These are phyloP conservation scores for Mesorhabditis spiculigera DNA, from an alignment of 2,888 invertebrate species.

Conservation along the genomic window DNA sequence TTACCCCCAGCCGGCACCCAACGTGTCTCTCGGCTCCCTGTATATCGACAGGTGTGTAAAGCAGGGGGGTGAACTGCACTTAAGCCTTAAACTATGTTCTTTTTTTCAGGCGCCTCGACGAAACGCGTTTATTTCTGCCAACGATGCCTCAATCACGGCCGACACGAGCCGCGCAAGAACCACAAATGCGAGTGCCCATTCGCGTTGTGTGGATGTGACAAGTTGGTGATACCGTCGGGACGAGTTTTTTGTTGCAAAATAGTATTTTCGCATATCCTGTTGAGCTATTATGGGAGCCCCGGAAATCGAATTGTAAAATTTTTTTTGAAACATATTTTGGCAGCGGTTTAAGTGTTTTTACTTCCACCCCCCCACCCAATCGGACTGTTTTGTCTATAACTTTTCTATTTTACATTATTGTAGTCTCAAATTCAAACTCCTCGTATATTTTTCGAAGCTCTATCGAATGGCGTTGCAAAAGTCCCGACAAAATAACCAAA, in stretches of 20 bases:
- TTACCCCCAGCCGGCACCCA: too few relatives aligned
- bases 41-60: too few relatives aligned
- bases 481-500: too few relatives aligned
- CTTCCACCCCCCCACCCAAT: constrained; percentile 1
- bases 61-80: too few relatives aligned
- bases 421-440: background rate
- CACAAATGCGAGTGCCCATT: constrained; percentile 51
- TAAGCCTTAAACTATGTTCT: too few relatives aligned
- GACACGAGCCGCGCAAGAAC: constrained; percentile 47
- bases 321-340: constrained; percentile 17
- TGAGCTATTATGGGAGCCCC: background rate
- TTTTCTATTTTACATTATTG: background rate
- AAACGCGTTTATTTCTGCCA: constrained; percentile 56
- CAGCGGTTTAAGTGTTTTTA: constrained; percentile 24
- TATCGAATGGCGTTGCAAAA: too few relatives aligned
- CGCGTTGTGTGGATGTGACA: constrained; percentile 41
- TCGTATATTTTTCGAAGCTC: constrained; percentile 6
- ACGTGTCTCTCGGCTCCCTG: too few relatives aligned
- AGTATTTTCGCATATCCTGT: background rate
- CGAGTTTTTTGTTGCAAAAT: constrained; percentile 14
- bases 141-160: constrained; percentile 52
- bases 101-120: background rate
- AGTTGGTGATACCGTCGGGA: constrained; percentile 44
- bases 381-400: constrained; percentile 8
- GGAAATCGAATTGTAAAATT: background rate